These are phyloP conservation scores for Chromobotia macracanthus DNA, from an alignment of 2,797 vertebrate species.

Conservation along the genomic window DNA sequence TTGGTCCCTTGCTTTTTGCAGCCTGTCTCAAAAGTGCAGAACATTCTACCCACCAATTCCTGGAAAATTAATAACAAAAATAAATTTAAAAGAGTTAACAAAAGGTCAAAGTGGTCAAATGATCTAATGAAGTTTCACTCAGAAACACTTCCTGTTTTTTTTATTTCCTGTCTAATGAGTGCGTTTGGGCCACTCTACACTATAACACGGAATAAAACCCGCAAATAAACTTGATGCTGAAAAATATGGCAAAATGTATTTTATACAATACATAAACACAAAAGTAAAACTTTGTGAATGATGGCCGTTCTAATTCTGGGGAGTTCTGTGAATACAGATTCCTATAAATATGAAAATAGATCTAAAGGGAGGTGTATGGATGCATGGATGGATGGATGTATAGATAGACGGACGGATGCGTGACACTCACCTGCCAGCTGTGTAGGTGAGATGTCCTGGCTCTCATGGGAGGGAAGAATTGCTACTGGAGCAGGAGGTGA, in stretches of 20 bases:
- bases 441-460: conserved; percentile 92
- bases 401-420: background rate
- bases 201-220: background rate
- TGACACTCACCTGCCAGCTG: conserved; percentile 85
- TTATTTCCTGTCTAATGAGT: background rate
- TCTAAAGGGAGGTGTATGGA: background rate
- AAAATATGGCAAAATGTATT: background rate
- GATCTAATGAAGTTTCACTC: background rate
- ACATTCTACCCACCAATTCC: conserved; percentile 22
- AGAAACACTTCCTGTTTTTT: background rate
- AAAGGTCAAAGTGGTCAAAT: background rate
- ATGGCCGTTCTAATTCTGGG: no score
- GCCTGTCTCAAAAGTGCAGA: background rate
- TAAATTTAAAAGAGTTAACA: background rate
- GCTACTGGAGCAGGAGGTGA: conserved; percentile 90
- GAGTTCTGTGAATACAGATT: no score
- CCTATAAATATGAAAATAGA: no score
- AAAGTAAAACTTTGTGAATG: no score
- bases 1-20: conserved; percentile 43
- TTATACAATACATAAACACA: no score
- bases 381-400: background rate
- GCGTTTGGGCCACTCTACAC: background rate
- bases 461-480: conserved; percentile 89
- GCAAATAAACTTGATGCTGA: conserved; percentile 1
- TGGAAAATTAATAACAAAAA: conserved; percentile 9